Percentiles rank a stretch among this genome's conserved stretches.
Evolutionary conservation across 2,113 vertebrate genomes (phyloP).

Genomic region (Dendrocopos noguchii): DNA sequence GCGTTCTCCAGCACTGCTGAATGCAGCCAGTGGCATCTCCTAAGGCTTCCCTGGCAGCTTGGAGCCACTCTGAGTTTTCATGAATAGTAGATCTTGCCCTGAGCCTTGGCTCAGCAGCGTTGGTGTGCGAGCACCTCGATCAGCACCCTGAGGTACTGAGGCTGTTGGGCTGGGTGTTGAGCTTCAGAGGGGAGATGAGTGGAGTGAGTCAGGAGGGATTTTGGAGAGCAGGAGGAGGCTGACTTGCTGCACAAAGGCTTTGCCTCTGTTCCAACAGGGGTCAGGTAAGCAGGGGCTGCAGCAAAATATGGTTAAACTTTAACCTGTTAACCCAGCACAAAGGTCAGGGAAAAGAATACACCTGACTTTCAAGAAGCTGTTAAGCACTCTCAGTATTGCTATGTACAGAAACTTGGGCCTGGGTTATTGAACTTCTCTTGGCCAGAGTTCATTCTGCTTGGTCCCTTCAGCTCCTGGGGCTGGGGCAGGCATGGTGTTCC

Average conservation of each 20-base stretch:
- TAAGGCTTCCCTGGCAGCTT: not conserved
- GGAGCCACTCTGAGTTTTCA: fast-evolving
- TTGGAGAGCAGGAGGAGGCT: not conserved
- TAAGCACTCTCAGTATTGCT: not conserved
- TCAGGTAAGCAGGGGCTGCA: not conserved
- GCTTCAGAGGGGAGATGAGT: not conserved
- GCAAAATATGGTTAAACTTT: conserved; percentile 21
- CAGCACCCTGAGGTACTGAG: not conserved
- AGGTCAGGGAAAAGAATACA: not conserved
- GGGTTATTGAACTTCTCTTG: not conserved
- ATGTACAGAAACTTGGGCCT: not conserved
- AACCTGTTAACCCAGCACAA: not conserved
- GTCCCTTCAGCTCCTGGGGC: fast-evolving
- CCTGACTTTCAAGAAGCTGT: not conserved
- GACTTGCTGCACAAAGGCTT: not conserved
- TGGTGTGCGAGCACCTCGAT: fast-evolving
- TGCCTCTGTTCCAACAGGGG: not conserved
- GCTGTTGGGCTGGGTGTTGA: not conserved
- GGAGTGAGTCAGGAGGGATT: not conserved
- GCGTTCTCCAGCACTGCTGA: not conserved
- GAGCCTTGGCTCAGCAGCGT: not conserved
- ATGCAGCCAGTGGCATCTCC: not conserved
- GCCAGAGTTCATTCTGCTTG: not conserved
- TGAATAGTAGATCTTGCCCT: fast-evolving
- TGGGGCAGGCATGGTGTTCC: not conserved